Evolutionary conservation across 2,888 invertebrate genomes (phyloP).

Genomic region (Eubasilissa splendida): DNA sequence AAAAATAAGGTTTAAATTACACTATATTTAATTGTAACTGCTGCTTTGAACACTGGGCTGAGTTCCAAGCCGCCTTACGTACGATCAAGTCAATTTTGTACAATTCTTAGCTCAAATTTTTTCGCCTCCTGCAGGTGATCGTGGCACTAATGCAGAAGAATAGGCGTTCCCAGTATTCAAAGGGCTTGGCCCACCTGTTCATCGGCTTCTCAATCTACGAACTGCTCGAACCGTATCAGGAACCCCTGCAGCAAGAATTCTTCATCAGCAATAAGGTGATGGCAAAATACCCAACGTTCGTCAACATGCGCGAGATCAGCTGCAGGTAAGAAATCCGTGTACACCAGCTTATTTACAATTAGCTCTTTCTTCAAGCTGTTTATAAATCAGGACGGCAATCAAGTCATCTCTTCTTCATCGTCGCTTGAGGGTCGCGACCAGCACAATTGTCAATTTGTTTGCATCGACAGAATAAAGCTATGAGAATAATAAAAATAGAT

Average conservation of each 20-base stretch:
- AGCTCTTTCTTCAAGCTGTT: too few relatives aligned
- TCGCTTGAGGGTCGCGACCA: too few relatives aligned
- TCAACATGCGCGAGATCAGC: constrained; percentile 95
- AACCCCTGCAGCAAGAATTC: constrained; percentile 87
- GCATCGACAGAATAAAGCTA: too few relatives aligned
- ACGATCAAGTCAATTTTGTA: background rate
- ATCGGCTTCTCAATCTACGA: constrained; percentile 97
- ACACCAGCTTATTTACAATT: too few relatives aligned
- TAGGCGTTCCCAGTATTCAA: constrained; percentile 88
- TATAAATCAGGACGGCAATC: too few relatives aligned
- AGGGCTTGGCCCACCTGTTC: constrained; percentile 93
- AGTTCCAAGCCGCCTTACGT: too few relatives aligned
- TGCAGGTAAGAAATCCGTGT: constrained; percentile 63
- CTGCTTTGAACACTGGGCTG: too few relatives aligned
- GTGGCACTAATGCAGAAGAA: constrained; percentile 98
- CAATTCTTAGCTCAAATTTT: background rate
- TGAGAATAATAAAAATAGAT: too few relatives aligned
- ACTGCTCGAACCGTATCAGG: constrained; percentile 71
- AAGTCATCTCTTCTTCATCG: too few relatives aligned
- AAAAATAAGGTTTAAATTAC: too few relatives aligned
- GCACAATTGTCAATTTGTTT: too few relatives aligned
- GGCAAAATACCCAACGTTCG: constrained; percentile 93
- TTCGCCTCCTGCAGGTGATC: constrained; percentile 72
- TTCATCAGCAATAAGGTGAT: constrained; percentile 96
- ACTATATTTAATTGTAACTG: too few relatives aligned